Base-by-base conservation (phyloP, 1,140 invertebrate species). In the Sitobion miscanthi region DNA sequence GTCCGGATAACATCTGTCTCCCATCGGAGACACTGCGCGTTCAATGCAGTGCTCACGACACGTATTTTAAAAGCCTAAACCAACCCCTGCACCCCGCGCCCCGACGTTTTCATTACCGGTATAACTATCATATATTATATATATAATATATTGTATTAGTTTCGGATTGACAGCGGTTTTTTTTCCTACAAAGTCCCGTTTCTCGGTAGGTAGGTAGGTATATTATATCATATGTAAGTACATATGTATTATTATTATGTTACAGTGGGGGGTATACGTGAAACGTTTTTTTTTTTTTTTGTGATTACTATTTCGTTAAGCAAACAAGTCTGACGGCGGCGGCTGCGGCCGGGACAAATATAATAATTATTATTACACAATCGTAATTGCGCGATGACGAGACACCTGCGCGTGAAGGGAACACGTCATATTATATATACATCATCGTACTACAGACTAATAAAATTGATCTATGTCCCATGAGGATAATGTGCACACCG, bases 1-100 rank as follows among this genome's bases (percentile, higher is more conserved):
- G 30, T 25, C 35, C 6, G 88, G 23, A 90, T 62, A 90, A 90
- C 88, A 90, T 90, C 88, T 90, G 88, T 90, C 88, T 90, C 54
- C n/a, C 35, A 90, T 90, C 54, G 88, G 88, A 57, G 88, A 90
- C 88, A 90, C 88, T n/a, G n/a, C 5, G n/a, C 5, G 57, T 90
- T 90, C 88, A 90, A 90, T 62, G 35, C 45, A 30, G 52, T 21
- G 82, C 45, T 30, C 23, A 57, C 52, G 52, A 90, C 49, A 54
- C 49, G 88, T 57, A 57, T 90, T 54, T 89, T 90, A 62, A 62
- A 90, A 90, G 38, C 88, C 35, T 89, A 87, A 35, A 52, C 86
- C 47, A 69, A 69, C 62, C 62, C 83, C 42, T 45, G 42, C 62
- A 62, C 54, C 52, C 88, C 88, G 35, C n/a, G 23, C 25, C n/a